Percentiles rank a stretch among this genome's conserved stretches.
These are phyloP conservation scores for Zygaena filipendulae DNA, from an alignment of 2,888 invertebrate genomes.

Conservation along the genomic window DNA sequence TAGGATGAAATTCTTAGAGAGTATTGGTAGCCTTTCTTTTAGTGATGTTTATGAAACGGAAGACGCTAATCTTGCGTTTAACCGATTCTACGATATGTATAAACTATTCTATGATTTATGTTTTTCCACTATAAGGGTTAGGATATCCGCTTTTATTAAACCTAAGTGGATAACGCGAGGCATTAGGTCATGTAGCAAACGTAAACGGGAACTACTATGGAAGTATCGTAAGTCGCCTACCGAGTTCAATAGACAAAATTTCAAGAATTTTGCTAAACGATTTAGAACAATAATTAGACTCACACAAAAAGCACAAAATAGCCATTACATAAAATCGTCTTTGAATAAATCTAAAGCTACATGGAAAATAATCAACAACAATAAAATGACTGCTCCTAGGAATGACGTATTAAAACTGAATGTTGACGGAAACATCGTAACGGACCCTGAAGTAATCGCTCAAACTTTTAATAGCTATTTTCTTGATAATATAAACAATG, in stretches of 20 bases:
- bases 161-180: constrained; percentile 8
- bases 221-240: constrained; percentile 4
- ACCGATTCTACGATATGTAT: constrained; percentile 4
- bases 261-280: constrained; percentile 1
- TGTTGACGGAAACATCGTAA: not conserved
- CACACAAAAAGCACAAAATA: constrained; percentile 6
- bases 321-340: constrained; percentile 2
- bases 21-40: constrained; percentile 3
- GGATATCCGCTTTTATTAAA: constrained; percentile 2
- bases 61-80: constrained; percentile 4
- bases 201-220: constrained; percentile 6
- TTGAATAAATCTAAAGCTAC: constrained; percentile 7
- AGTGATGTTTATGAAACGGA: not conserved
- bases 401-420: not conserved
- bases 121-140: constrained; percentile 5
- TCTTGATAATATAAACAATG: too few species aligned
- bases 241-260: constrained; percentile 1
- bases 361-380: constrained; percentile 8
- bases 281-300: constrained; percentile 3
- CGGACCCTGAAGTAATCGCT: constrained; percentile 7
- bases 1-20: constrained; percentile 1
- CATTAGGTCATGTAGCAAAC: constrained; percentile 6
- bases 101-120: constrained; percentile 6
- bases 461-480: constrained; percentile 9
- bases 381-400: constrained; percentile 2